Conservation (phyloP, 1,140 invertebrate genomes). For the Stegodyphus mimosarum region DNA sequence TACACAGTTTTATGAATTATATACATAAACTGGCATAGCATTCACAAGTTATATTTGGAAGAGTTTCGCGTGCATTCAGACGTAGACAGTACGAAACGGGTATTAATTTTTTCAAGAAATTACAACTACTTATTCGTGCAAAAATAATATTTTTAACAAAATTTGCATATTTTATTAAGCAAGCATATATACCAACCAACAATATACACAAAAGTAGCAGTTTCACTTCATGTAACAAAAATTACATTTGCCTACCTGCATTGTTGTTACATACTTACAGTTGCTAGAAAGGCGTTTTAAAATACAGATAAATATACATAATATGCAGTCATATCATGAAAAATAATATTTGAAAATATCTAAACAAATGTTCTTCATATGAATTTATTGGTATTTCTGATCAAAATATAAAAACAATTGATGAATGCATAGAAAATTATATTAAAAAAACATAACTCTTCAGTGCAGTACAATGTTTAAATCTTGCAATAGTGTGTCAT, state of each 20-base stretch:
- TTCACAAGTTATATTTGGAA: conserved; percentile 7
- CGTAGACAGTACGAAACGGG: neutral
- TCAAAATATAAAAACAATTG: neutral
- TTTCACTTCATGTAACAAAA: no score
- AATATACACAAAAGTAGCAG: no score
- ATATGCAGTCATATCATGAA: neutral
- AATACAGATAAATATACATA: neutral
- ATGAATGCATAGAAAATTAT: neutral
- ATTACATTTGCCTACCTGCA: no score
- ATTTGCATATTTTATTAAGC: no score
- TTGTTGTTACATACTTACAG: no score
- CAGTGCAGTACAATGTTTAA: neutral
- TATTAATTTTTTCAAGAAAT: no score
- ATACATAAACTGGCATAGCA: neutral
- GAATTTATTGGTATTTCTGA: neutral
- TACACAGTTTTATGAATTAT: neutral
- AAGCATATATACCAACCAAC: no score
- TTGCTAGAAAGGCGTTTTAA: no score
- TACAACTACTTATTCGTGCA: no score
- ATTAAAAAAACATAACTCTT: neutral
- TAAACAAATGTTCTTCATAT: neutral
- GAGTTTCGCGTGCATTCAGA: neutral
- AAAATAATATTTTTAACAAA: no score
- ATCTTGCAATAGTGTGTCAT: no score
- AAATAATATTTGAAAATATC: neutral